These are phyloP conservation scores for Lordiphosa collinella DNA, from an alignment of 1,140 invertebrate genomes.

Conservation along the genomic window DNA sequence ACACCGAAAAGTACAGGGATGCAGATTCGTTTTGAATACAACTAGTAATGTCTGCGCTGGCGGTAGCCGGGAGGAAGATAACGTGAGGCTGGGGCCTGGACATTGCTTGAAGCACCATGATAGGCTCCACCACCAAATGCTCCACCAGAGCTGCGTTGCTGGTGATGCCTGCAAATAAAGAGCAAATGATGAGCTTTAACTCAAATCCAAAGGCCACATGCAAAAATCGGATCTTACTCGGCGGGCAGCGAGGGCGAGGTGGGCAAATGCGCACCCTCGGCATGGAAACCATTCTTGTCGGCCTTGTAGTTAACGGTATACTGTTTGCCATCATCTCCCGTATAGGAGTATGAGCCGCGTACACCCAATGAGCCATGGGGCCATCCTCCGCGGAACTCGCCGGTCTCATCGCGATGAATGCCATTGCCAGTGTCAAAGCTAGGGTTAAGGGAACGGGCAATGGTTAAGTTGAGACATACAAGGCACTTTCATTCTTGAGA, in stretches of 20 bases:
- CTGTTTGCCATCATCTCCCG: constrained; percentile 82
- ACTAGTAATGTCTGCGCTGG: constrained; percentile 56
- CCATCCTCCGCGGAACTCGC: constrained; percentile 80
- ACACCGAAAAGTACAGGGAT: background rate
- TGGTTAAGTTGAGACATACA: too few relatives aligned
- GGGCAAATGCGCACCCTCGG: constrained; percentile 88
- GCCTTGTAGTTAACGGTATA: constrained; percentile 87
- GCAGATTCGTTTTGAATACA: background rate
- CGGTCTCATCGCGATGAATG: constrained; percentile 81
- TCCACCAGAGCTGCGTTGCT: constrained; percentile 22
- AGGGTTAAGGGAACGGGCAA: background rate
- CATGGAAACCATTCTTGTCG: constrained; percentile 82
- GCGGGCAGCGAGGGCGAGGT: constrained; percentile 83
- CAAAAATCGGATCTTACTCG: constrained; percentile 73
- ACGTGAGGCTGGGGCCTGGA: constrained; percentile 30
- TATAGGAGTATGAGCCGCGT: constrained; percentile 84
- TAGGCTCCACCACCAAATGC: constrained; percentile 34
- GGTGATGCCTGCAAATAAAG: constrained; percentile 22
- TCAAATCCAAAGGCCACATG: background rate
- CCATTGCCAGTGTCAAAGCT: constrained; percentile 83
- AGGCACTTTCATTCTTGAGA: constrained; percentile 8
- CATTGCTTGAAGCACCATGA: constrained; percentile 35
- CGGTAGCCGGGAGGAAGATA: constrained; percentile 60
- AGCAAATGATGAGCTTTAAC: too few relatives aligned
- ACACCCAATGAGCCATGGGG: constrained; percentile 82